These are phyloP conservation scores for Phrynosoma blainvillii DNA, from an alignment of 2,113 vertebrate species.

Conservation along the genomic window DNA sequence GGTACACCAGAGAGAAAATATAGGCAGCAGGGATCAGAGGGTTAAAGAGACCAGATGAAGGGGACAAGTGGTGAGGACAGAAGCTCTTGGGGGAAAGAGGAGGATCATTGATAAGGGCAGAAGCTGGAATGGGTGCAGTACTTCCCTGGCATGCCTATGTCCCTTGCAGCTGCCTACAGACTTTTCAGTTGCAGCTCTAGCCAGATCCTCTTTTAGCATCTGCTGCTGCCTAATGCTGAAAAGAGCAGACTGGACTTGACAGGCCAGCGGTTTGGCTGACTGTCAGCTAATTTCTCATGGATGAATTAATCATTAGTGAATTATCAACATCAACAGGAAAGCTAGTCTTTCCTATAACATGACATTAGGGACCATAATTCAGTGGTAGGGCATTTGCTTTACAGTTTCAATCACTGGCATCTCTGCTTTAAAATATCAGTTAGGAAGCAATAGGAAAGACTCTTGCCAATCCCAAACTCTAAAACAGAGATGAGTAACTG, in stretches of 20 bases:
- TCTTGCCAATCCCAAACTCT: neutral
- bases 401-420: neutral
- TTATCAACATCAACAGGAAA: neutral
- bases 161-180: too few relatives aligned
- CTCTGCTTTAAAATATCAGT: neutral
- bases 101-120: neutral
- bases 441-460: neutral
- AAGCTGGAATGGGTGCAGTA: neutral
- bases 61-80: neutral
- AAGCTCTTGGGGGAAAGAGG: neutral
- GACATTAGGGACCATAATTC: neutral
- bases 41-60: too few relatives aligned
- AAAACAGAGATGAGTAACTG: neutral
- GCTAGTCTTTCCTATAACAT: neutral
- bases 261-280: neutral
- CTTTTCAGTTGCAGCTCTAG: neutral
- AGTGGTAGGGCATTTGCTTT: neutral
- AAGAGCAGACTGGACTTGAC: neutral
- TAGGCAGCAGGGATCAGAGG: too few relatives aligned
- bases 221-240: neutral
- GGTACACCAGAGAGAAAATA: too few relatives aligned
- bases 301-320: constrained; percentile 4
- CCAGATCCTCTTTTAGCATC: neutral
- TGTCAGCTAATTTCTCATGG: neutral
- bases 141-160: too few relatives aligned